phyloP scores from a whole-genome alignment of 2,888 invertebrate genomes.

The Pollenia amentaria region DNA sequence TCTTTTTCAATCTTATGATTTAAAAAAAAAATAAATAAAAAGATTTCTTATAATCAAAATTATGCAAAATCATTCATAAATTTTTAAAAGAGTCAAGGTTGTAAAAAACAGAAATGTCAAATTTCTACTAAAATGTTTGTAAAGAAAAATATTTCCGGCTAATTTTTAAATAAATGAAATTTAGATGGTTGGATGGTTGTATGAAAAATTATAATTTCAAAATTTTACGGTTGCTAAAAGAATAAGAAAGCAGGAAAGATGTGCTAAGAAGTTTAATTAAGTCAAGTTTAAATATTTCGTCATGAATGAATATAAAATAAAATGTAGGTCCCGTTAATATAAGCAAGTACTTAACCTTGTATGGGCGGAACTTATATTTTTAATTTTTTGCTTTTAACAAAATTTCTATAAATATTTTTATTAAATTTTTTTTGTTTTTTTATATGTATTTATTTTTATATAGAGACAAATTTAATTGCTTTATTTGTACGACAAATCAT shows the following conservation, averaged over 20 bases:
- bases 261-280: background rate
- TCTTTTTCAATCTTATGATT: background rate
- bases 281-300: constrained; percentile 8
- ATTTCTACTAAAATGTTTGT: background rate
- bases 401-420: background rate
- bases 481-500: background rate
- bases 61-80: background rate
- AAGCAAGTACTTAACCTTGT: constrained; percentile 21
- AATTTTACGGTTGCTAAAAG: background rate
- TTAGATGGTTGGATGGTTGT: background rate
- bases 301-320: background rate
- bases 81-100: constrained; percentile 7
- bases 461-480: background rate
- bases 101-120: background rate
- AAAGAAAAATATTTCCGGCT: constrained; percentile 17
- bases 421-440: background rate
- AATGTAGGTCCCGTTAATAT: background rate
- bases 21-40: background rate
- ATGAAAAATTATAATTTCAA: background rate
- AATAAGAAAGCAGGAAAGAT: no score
- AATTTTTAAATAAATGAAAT: constrained; percentile 5
- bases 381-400: constrained; percentile 7
- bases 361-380: constrained; percentile 17
- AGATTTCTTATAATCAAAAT: background rate
- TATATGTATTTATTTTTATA: background rate